Base-by-base conservation (phyloP, 2,797 vertebrate species). In the Heterohyrax brucei region DNA sequence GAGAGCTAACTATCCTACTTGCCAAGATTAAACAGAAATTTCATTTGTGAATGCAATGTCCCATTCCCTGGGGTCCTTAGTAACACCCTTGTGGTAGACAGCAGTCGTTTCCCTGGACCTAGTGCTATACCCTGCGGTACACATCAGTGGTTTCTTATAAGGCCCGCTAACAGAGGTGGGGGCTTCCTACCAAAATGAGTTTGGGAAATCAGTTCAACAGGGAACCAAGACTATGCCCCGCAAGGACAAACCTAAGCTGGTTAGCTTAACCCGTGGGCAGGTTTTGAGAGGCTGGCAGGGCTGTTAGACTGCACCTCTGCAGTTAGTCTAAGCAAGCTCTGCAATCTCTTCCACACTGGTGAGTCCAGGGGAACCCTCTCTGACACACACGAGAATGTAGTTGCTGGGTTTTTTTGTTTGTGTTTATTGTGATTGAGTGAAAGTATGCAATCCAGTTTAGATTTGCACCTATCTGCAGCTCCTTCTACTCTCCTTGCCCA, bases 21-120 rank as follows among this genome's bases (percentile, higher is more conserved):
- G 24, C 91, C 87, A 33, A 91, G 46, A 66, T 72, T 84, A 75
- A 61, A 91, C 22, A 48, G 19, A 72, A 70, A 22, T n/a, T 89
- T 89, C 80, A 86, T 19, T 44, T n/a, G 19, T 2, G n/a, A 1
- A 0, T 1, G 13, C 56, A 56, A 59, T 14, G 12, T 6, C 9
- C 39, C 39, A 39, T 21, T 89, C 61, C 64, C 18, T 7, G 12
- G 66, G 18, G 12, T 46, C 59, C 83, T 56, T 22, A n/a, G 18
- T 56, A 56, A 56, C 13, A 56, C 18, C 53, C 50, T 13, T 9
- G 50, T 13, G 2, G 9, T 53, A 53, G 1, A 53, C 13, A 53
- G 9, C 50, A 53, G 13, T 53, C 9, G 50, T 53, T 53, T 53
- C 50, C 9, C 50, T 53, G 50, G 50, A 53, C 50, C 13, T 9